Conservation (phyloP, 2,797 vertebrate genomes). For the Distichodus sexfasciatus region DNA sequence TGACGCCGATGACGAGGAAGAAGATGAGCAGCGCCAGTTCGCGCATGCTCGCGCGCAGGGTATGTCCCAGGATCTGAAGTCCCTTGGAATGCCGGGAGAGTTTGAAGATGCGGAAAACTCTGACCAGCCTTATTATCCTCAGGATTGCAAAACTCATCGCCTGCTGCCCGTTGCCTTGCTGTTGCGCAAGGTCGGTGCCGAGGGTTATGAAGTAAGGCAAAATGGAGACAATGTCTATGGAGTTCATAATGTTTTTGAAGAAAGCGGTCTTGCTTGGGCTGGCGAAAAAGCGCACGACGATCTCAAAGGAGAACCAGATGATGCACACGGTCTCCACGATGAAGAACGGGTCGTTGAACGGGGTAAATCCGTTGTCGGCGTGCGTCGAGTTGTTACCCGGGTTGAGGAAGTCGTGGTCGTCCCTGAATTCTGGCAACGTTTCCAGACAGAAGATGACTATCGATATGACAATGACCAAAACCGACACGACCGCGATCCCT, state of each 20-base stretch:
- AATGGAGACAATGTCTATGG: constrained; percentile 98
- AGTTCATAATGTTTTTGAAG: constrained; percentile 99
- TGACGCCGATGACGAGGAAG: constrained; percentile 97
- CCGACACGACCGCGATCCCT: constrained; percentile 96
- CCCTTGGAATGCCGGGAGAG: constrained; percentile 97
- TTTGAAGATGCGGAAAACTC: constrained; percentile 98
- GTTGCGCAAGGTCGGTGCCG: constrained; percentile 93
- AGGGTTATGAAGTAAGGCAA: constrained; percentile 99
- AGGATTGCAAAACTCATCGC: constrained; percentile 98
- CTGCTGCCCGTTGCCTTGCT: constrained; percentile 85
- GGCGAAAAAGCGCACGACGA: constrained; percentile 94
- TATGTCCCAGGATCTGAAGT: constrained; percentile 97
- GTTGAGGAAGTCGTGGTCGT: constrained; percentile 85
- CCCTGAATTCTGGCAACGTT: constrained; percentile 97
- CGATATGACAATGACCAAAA: constrained; percentile 96
- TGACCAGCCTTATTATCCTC: constrained; percentile 94
- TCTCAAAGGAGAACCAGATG: constrained; percentile 99
- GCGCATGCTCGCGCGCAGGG: constrained; percentile 94
- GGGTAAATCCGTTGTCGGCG: constrained; percentile 81
- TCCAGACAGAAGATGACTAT: constrained; percentile 98
- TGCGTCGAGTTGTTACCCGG: constrained; percentile 69
- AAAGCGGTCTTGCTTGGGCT: constrained; percentile 93
- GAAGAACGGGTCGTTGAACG: constrained; percentile 98
- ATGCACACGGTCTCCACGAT: constrained; percentile 98
- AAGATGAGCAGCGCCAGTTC: constrained; percentile 97